Evolutionary conservation across 2,797 vertebrate genomes (phyloP).

Genomic region (Synaphobranchus kaupii): DNA sequence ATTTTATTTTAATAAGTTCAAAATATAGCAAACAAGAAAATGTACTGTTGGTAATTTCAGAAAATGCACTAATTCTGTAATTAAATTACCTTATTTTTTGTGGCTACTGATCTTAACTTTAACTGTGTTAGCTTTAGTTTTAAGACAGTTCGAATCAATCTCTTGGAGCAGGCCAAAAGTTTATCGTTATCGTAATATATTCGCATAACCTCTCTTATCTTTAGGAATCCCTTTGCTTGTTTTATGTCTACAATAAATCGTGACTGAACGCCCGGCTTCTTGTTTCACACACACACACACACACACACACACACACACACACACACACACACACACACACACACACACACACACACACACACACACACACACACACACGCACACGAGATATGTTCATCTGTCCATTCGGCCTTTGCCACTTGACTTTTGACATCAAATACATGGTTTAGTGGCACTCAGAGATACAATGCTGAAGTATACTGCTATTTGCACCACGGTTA

Average conservation of each 20-base stretch:
- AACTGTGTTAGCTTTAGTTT: constrained; percentile 17
- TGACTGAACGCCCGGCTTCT: constrained; percentile 38
- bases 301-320: constrained; percentile 23
- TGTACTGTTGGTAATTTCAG: neutral
- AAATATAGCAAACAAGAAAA: neutral
- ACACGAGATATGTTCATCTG: constrained; percentile 28
- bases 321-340: constrained; percentile 23
- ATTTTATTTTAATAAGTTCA: neutral
- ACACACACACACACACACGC: constrained; percentile 24
- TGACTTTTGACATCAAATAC: constrained; percentile 36
- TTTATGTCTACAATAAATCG: constrained; percentile 64
- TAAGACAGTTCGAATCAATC: constrained; percentile 19
- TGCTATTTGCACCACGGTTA: neutral
- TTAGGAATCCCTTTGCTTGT: constrained; percentile 57
- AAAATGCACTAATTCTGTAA: neutral
- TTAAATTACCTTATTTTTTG: constrained; percentile 9
- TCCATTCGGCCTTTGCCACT: constrained; percentile 36
- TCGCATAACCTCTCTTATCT: constrained; percentile 55
- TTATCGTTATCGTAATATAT: constrained; percentile 48
- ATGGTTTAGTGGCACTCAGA: constrained; percentile 24
- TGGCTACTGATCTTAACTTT: neutral
- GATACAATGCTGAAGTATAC: neutral
- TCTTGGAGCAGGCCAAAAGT: constrained; percentile 38
- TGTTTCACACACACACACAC: constrained; percentile 25
- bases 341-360: constrained; percentile 31